Percentiles rank a stretch among this genome's conserved stretches.
Evolutionary conservation across 1,140 invertebrate species (phyloP).

Genomic region (Lucilia sericata): DNA sequence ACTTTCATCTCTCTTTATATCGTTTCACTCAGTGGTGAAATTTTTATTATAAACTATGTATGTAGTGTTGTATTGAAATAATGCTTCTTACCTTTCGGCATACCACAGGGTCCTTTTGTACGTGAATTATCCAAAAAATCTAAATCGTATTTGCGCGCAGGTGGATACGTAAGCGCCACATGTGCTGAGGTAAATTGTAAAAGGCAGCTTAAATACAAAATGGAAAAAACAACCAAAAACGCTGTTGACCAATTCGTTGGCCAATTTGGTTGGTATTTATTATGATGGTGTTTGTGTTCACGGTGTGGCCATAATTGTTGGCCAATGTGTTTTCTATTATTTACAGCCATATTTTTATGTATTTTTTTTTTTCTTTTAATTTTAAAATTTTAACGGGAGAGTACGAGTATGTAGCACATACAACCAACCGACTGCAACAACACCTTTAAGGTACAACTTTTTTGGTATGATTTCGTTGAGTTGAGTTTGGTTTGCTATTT

Average conservation of each 20-base stretch:
- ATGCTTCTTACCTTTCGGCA: constrained; percentile 87
- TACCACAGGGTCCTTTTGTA: constrained; percentile 92
- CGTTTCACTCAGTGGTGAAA: no score
- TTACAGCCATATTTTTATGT: constrained; percentile 2
- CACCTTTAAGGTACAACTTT: not conserved
- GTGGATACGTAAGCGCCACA: constrained; percentile 88
- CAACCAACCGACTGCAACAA: not conserved
- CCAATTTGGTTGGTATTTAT: constrained; percentile 25
- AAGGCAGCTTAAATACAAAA: constrained; percentile 50
- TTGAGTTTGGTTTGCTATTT: not conserved
- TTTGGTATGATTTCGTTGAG: not conserved
- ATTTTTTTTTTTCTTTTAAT: not conserved
- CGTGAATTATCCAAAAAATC: constrained; percentile 94
- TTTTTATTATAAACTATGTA: no score
- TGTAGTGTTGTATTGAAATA: not conserved
- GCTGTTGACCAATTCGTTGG: constrained; percentile 21
- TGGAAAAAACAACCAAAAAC: constrained; percentile 13
- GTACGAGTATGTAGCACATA: no score
- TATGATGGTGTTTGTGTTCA: constrained; percentile 14
- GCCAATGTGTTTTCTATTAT: constrained; percentile 28
- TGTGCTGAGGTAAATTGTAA: constrained; percentile 70
- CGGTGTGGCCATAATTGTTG: constrained; percentile 17
- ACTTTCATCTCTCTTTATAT: no score
- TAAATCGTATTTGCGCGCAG: constrained; percentile 86
- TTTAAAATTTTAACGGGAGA: no score